These are phyloP conservation scores for Nicator chloris DNA, from an alignment of 2,113 vertebrate genomes.

Conservation along the genomic window DNA sequence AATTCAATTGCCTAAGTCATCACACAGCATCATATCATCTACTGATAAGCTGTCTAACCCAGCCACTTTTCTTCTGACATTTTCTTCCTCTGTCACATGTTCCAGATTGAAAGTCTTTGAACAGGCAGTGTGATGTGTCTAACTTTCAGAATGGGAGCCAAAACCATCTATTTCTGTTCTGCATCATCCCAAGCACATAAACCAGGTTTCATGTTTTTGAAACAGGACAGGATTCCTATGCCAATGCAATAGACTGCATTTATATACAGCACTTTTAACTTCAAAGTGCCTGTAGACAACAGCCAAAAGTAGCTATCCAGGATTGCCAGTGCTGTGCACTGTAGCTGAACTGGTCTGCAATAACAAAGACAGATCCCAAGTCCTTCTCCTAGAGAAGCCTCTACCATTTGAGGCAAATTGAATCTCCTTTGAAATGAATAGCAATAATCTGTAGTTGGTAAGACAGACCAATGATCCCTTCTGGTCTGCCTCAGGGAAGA, in stretches of 20 bases:
- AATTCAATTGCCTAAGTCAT: neutral
- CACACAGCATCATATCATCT: neutral
- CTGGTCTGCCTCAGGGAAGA: neutral
- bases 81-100: neutral
- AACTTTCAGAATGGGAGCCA: neutral
- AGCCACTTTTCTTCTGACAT: neutral
- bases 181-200: neutral
- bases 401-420: neutral
- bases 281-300: neutral
- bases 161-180: neutral
- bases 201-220: neutral
- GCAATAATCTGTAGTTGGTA: neutral
- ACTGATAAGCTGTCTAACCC: neutral
- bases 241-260: neutral
- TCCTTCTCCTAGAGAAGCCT: neutral
- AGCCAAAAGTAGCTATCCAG: neutral
- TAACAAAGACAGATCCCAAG: neutral
- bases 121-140: neutral
- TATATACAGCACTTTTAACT: neutral
- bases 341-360: neutral
- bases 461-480: neutral
- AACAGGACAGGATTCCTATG: neutral
- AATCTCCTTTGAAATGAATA: neutral
- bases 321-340: neutral
- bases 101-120: neutral